Conservation (phyloP, 2,113 vertebrate species). For the Urocitellus parryii region DNA sequence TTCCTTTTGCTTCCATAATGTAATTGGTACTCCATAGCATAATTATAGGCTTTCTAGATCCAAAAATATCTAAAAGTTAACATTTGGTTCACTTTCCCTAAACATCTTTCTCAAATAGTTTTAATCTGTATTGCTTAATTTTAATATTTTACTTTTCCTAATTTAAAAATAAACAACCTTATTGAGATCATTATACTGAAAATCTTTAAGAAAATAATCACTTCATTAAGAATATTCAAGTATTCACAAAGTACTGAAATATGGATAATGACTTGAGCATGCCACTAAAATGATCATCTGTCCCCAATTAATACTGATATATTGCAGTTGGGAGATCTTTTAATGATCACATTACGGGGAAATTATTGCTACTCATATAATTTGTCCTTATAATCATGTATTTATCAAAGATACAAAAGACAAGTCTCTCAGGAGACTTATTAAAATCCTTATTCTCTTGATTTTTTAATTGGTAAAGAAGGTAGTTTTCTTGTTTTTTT, state of each 20-base stretch:
- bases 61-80: conserved; percentile 15
- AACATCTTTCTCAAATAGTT: neutral
- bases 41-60: neutral
- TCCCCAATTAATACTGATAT: conserved; percentile 96
- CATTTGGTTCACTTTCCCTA: conserved; percentile 34
- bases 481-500: conserved; percentile 72
- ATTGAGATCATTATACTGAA: conserved; percentile 64
- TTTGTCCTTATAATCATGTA: conserved; percentile 95
- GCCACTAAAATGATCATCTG: conserved; percentile 92
- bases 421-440: conserved; percentile 86
- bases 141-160: neutral
- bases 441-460: conserved; percentile 86
- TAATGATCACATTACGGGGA: conserved; percentile 93
- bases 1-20: neutral
- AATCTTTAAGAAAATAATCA: conserved; percentile 81
- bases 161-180: conserved; percentile 82
- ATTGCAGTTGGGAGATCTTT: conserved; percentile 90
- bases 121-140: conserved; percentile 39
- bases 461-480: conserved; percentile 86
- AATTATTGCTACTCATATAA: conserved; percentile 94
- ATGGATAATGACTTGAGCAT: conserved; percentile 90
- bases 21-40: neutral
- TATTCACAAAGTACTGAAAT: conserved; percentile 88
- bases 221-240: conserved; percentile 88
- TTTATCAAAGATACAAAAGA: conserved; percentile 91